Conservation (phyloP, 2,797 vertebrate genomes). For the Scolopax bukidnonensis region DNA sequence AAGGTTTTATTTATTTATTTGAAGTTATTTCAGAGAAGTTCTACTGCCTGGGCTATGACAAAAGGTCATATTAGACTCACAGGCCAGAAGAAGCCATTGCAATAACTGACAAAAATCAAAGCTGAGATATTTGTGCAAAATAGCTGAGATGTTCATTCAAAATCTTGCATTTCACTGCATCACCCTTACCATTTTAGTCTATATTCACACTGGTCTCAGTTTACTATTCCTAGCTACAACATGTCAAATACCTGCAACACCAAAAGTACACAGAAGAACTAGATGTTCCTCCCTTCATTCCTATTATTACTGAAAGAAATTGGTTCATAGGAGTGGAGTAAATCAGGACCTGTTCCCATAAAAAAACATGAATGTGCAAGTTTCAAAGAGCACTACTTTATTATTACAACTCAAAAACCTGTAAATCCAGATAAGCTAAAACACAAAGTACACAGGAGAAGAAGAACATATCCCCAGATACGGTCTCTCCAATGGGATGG, state of each 20-base stretch:
- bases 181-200: neutral
- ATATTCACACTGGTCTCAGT: neutral
- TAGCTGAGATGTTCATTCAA: neutral
- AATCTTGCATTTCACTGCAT: neutral
- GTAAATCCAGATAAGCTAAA: slow-evolving; percentile 7
- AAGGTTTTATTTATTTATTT: neutral
- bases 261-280: neutral
- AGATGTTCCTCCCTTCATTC: neutral
- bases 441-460: neutral
- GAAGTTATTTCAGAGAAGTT: neutral
- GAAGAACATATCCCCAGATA: neutral
- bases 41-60: neutral
- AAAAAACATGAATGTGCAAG: neutral
- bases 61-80: neutral
- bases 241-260: neutral
- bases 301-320: neutral
- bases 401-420: neutral
- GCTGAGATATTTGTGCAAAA: neutral
- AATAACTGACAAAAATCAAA: neutral
- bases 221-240: neutral
- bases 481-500: neutral
- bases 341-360: neutral
- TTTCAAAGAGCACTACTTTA: neutral
- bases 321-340: neutral
- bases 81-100: neutral